A percentile compares a stretch with the other conserved stretches of the same genome.
phyloP scores from a whole-genome alignment of 2,888 invertebrate species.

The Silvanus unidentatus region DNA sequence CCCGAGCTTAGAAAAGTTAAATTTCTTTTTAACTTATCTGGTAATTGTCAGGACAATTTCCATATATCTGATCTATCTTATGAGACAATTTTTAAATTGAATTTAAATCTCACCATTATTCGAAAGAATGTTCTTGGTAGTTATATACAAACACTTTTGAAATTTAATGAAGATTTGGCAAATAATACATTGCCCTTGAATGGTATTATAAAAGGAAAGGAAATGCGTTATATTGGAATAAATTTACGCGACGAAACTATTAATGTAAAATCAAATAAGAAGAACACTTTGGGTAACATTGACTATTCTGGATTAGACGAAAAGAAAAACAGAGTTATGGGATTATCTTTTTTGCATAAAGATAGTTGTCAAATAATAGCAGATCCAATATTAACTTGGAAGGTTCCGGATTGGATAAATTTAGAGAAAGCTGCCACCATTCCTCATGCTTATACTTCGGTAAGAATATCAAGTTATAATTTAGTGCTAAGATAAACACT shows the following conservation, averaged over 20 bases:
- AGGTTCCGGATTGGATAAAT: slow-evolving; percentile 65
- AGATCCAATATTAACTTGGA: slow-evolving; percentile 54
- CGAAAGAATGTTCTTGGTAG: too few species aligned
- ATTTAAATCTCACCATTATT: too few species aligned
- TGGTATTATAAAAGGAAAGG: slow-evolving; percentile 27
- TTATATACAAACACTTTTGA: slow-evolving; percentile 32
- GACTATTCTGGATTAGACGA: slow-evolving; percentile 37
- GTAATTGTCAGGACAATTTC: too few species aligned
- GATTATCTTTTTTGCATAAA: slow-evolving; percentile 49
- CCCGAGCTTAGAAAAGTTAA: slow-evolving; percentile 29
- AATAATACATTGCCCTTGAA: slow-evolving; percentile 19
- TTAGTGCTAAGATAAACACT: slow-evolving; percentile 8
- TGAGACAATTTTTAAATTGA: too few species aligned
- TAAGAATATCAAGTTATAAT: slow-evolving; percentile 26
- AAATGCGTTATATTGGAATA: slow-evolving; percentile 36
- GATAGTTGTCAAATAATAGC: slow-evolving; percentile 34
- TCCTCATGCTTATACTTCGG: slow-evolving; percentile 71
- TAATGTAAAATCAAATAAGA: slow-evolving; percentile 23
- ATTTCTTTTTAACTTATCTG: slow-evolving; percentile 56
- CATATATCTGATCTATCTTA: too few species aligned
- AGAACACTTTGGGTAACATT: slow-evolving; percentile 38
- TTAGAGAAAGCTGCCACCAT: slow-evolving; percentile 71
- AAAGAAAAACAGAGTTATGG: slow-evolving; percentile 62
- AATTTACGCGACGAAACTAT: slow-evolving; percentile 40
- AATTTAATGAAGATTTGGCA: slow-evolving; percentile 30